Evolutionary conservation across 2,888 invertebrate genomes (phyloP).

Genomic region (Leptopilina drosophilae): DNA sequence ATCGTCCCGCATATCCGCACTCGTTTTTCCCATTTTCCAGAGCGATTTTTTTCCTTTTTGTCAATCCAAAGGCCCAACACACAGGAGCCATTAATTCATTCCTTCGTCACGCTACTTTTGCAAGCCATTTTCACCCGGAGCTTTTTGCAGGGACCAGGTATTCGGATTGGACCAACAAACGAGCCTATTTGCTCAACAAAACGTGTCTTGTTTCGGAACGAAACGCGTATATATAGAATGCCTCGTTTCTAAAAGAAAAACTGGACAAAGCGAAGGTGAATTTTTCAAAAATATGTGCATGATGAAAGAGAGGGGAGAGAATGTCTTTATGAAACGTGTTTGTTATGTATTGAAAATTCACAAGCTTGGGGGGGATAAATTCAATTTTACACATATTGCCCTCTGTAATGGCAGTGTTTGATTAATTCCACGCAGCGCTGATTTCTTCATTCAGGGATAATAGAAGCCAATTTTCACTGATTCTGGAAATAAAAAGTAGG

Average conservation of each 20-base stretch:
- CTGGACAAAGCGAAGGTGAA: neutral
- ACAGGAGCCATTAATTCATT: slow-evolving; percentile 59
- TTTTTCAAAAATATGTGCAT: neutral
- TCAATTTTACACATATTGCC: no score
- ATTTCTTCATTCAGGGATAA: no score
- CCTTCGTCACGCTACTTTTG: slow-evolving; percentile 53
- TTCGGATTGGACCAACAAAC: slow-evolving; percentile 68
- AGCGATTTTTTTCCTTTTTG: slow-evolving; percentile 52
- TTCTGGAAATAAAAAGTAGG: no score
- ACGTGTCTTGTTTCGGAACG: slow-evolving; percentile 35
- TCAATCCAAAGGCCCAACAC: slow-evolving; percentile 20
- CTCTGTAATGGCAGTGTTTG: no score
- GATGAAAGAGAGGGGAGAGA: no score
- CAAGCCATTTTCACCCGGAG: slow-evolving; percentile 28
- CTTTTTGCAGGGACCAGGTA: slow-evolving; percentile 54
- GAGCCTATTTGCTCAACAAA: slow-evolving; percentile 70
- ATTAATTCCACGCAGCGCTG: no score
- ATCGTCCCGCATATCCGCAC: slow-evolving; percentile 14
- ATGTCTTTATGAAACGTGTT: no score
- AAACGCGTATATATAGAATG: neutral
- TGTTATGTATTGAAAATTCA: no score
- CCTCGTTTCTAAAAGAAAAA: neutral
- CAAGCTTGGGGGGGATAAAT: no score
- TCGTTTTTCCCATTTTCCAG: slow-evolving; percentile 46
- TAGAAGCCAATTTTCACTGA: no score